Evolutionary conservation across 2,888 invertebrate species (phyloP), one percentile per base, ranked within the genome.

Genomic region (Eucriotettix oculatus): DNA sequence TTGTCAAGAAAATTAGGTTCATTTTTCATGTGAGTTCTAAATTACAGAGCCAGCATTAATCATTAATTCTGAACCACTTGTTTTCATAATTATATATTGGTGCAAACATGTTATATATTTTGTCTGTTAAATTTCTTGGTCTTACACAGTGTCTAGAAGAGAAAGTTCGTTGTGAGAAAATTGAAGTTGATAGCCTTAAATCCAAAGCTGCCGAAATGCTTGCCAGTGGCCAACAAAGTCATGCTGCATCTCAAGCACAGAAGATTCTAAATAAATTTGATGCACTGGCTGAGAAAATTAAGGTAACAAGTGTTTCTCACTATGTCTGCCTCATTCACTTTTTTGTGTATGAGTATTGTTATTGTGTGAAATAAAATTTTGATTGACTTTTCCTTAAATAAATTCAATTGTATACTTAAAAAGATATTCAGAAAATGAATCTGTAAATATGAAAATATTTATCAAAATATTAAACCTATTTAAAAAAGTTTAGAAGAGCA

Each of bases 231-330:
- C 89, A 91, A 69, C 90, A 90, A 72, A 85, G 86, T 62, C 84
- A 87, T 70, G 86, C 86, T 0, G 89, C 90, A 0, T 82, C 84
- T 52, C 87, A 91, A 74, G 93, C 93, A 0, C 87, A 90, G 73
- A 86, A 87, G 68, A 87, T 90, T 56, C 77, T 95, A 0, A 85
- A 87, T 64, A 86, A 85, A 71, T 95, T 94, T 71, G 90, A 93
- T 67, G 78, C 79, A 41, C 74, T 92, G 2, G 85, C 86, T 61
- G 86, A 85, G 61, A 85, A 83, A 70, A 83, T 90, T 12, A 89
- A 87, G 71, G 79, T 79, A 68, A 71, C 52, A 57, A 54, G 48
- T 16, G 41, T 54, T 64, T 16, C 53, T 59, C 16, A 41, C n/a
- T 42, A 40, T 61, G 44, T 42, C 42, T 40, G 12, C 43, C 56